These are phyloP conservation scores for Miniopterus natalensis DNA, from an alignment of 2,113 vertebrate species.

Conservation along the genomic window DNA sequence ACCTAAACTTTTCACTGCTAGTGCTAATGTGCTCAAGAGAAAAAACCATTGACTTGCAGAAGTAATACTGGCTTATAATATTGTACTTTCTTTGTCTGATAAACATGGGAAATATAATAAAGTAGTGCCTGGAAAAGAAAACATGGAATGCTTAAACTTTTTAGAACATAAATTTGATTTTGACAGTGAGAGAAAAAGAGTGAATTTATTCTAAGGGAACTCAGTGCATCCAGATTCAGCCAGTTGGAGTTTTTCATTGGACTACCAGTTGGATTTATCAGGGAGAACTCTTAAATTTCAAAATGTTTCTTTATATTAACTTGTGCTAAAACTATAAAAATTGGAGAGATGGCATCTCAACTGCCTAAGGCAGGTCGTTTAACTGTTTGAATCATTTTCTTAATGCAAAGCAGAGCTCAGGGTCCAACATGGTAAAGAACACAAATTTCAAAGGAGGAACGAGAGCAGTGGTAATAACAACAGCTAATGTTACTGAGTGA, in stretches of 20 bases:
- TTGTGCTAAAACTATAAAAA: background rate
- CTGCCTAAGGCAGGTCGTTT: background rate
- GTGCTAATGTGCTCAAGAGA: background rate
- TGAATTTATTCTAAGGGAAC: background rate
- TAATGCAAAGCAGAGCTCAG: background rate
- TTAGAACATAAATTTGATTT: background rate
- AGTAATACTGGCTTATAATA: background rate
- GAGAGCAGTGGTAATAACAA: background rate
- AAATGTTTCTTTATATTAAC: background rate
- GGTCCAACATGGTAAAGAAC: background rate
- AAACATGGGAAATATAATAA: slow-evolving; percentile 48
- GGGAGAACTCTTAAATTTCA: slow-evolving; percentile 14
- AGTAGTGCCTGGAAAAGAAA: background rate
- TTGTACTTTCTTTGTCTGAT: slow-evolving; percentile 12
- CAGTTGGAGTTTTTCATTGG: background rate
- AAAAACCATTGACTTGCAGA: background rate
- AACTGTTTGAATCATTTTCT: slow-evolving; percentile 35
- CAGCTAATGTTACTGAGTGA: background rate
- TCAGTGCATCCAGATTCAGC: background rate
- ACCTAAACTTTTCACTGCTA: background rate
- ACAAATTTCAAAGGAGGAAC: background rate
- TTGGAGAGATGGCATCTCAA: background rate
- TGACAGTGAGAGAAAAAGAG: background rate
- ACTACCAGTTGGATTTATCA: slow-evolving; percentile 20
- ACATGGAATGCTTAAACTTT: background rate